These are phyloP conservation scores for Prunella fulvescens DNA, from an alignment of 2,113 vertebrate genomes.

Conservation along the genomic window DNA sequence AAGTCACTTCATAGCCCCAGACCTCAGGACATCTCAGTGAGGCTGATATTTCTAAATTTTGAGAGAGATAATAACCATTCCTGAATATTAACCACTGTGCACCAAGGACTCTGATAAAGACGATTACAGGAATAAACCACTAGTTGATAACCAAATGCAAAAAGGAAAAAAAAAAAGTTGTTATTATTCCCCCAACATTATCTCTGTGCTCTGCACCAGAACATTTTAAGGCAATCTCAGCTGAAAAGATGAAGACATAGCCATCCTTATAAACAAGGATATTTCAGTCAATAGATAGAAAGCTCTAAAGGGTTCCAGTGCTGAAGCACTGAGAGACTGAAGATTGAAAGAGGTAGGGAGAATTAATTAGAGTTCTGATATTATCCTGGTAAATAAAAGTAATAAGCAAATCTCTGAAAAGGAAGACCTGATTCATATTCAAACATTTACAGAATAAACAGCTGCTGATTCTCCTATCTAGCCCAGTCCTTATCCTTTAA, in stretches of 20 bases:
- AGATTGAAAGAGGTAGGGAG: slow-evolving; percentile 18
- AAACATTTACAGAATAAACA: slow-evolving; percentile 70
- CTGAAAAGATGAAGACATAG: slow-evolving; percentile 50
- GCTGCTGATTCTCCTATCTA: slow-evolving; percentile 51
- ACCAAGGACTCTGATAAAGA: slow-evolving; percentile 12
- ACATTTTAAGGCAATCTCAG: slow-evolving; percentile 50
- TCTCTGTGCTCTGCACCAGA: neutral
- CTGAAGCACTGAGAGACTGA: slow-evolving; percentile 34
- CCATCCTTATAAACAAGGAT: slow-evolving; percentile 49
- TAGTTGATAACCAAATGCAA: slow-evolving; percentile 10
- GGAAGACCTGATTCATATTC: slow-evolving; percentile 54
- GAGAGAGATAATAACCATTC: neutral
- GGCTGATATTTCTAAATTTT: neutral
- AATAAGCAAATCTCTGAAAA: slow-evolving; percentile 26
- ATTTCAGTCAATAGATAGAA: slow-evolving; percentile 53
- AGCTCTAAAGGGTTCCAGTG: slow-evolving; percentile 46
- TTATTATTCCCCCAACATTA: slow-evolving; percentile 21
- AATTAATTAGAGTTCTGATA: slow-evolving; percentile 62
- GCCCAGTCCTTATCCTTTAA: slow-evolving; percentile 44
- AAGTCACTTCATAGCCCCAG: neutral
- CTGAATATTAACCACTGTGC: slow-evolving; percentile 8
- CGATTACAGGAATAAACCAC: slow-evolving; percentile 11
- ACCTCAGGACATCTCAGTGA: neutral
- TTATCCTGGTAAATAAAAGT: slow-evolving; percentile 64
- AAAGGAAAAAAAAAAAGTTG: neutral